Evolutionary conservation across 2,888 invertebrate species (phyloP), one percentile per base, ranked within the genome.

Genomic region (Nysson spinosus): DNA sequence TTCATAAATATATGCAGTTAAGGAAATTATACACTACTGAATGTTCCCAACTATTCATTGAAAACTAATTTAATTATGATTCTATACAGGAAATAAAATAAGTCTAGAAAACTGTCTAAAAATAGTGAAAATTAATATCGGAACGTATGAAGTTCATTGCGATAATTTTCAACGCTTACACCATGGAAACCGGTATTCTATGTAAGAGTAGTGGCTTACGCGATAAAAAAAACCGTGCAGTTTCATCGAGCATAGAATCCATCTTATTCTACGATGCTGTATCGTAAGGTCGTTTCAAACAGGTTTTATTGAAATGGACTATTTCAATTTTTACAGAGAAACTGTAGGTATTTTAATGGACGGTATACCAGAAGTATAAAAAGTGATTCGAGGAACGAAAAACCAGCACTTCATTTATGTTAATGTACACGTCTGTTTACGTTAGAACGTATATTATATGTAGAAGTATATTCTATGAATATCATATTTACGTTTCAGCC

Each of bases 341-440:
- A 51, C 28, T 30, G 43, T 28, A 68, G 42, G 63, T 51, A 67
- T 71, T 71, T 71, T 71, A 71, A 71, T 71, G 71, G 71, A 71
- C 32, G 54, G 28, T 26, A 54, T 34, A 40, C 30, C 20, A 40
- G 14, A 51, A 19, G 32, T 12, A 49, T 54, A 62, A 65, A 55
- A 43, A 32, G 47, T 39, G 12, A 4, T 42, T 47, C 34, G 7
- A n/a, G n/a, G n/a, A n/a, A n/a, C n/a, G n/a, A n/a, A n/a, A n/a
- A n/a, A n/a, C n/a, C n/a, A n/a, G n/a, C n/a, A n/a, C n/a, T n/a
- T n/a, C n/a, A n/a, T n/a, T n/a, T n/a, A n/a, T n/a, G n/a, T n/a
- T n/a, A n/a, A n/a, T n/a, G n/a, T n/a, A n/a, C n/a, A n/a, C n/a
- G n/a, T n/a, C n/a, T n/a, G n/a, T n/a, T n/a, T n/a, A n/a, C n/a